phyloP scores from a whole-genome alignment of 2,113 vertebrate species.

The Oncorhynchus masou region DNA sequence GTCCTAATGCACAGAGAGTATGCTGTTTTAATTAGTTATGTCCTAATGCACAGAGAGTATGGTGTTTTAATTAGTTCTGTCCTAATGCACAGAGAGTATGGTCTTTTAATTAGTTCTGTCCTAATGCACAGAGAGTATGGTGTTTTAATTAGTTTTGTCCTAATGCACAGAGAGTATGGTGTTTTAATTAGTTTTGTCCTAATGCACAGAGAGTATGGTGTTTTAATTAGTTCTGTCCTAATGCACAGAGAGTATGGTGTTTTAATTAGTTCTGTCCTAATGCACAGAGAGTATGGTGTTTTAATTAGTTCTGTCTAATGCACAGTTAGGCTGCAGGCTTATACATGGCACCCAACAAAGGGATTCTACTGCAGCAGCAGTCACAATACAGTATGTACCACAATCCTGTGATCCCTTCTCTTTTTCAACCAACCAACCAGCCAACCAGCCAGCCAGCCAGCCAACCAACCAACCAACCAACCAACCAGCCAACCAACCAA shows the following conservation, averaged over 20 bases:
- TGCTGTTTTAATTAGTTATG: slow-evolving; percentile 48
- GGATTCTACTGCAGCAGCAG: neutral
- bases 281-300: slow-evolving; percentile 28
- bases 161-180: slow-evolving; percentile 19
- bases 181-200: slow-evolving; percentile 46
- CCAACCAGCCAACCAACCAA: neutral
- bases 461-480: too few relatives aligned
- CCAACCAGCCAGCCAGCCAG: too few relatives aligned
- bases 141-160: slow-evolving; percentile 47
- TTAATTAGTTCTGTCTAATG: slow-evolving; percentile 60
- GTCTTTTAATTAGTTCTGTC: slow-evolving; percentile 48
- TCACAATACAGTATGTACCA: slow-evolving; percentile 29
- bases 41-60: slow-evolving; percentile 16
- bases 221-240: slow-evolving; percentile 44
- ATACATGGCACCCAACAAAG: slow-evolving; percentile 41
- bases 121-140: slow-evolving; percentile 18
- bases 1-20: slow-evolving; percentile 17
- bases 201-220: slow-evolving; percentile 22
- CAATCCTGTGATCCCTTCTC: neutral
- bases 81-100: slow-evolving; percentile 16
- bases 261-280: slow-evolving; percentile 44
- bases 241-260: slow-evolving; percentile 22
- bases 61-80: slow-evolving; percentile 49
- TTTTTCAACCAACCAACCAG: slow-evolving; percentile 9
- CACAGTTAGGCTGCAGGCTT: slow-evolving; percentile 66